Evolutionary conservation across 2,888 invertebrate genomes (phyloP).

Genomic region (Ceramica pisi): DNA sequence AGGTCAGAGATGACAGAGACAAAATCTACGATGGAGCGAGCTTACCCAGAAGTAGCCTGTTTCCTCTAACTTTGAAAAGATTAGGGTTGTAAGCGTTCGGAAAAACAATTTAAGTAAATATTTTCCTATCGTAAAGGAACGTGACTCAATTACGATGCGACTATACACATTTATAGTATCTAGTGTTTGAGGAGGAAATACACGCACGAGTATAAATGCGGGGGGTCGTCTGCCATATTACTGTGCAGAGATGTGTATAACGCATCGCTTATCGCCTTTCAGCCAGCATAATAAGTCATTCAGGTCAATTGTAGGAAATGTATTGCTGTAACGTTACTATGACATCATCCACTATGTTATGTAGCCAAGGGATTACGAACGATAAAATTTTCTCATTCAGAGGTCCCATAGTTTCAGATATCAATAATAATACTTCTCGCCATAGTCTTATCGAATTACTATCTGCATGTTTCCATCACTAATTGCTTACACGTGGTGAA

Average conservation of each 20-base stretch:
- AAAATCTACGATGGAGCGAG: too few species aligned
- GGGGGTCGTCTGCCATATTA: constrained; percentile 36
- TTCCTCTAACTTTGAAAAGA: too few species aligned
- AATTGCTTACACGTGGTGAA: constrained; percentile 3
- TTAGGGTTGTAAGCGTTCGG: too few species aligned
- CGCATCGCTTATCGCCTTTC: constrained; percentile 24
- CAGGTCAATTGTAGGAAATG: constrained; percentile 44
- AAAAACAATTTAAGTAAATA: neutral
- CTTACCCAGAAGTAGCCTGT: too few species aligned
- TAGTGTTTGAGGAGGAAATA: neutral
- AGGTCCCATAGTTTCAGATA: neutral
- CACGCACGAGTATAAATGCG: constrained; percentile 6
- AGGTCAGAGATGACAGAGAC: too few species aligned
- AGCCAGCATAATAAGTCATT: constrained; percentile 8
- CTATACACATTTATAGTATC: neutral
- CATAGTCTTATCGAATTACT: constrained; percentile 2
- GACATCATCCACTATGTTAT: constrained; percentile 21
- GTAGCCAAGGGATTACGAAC: neutral
- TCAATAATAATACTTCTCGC: neutral
- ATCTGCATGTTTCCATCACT: constrained; percentile 24
- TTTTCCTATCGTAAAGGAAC: neutral
- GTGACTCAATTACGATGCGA: neutral
- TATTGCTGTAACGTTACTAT: constrained; percentile 14
- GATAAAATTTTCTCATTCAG: neutral
- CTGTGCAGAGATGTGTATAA: constrained; percentile 8